These are phyloP conservation scores for Catharus minimus DNA, from an alignment of 2,113 vertebrate species.

Conservation along the genomic window DNA sequence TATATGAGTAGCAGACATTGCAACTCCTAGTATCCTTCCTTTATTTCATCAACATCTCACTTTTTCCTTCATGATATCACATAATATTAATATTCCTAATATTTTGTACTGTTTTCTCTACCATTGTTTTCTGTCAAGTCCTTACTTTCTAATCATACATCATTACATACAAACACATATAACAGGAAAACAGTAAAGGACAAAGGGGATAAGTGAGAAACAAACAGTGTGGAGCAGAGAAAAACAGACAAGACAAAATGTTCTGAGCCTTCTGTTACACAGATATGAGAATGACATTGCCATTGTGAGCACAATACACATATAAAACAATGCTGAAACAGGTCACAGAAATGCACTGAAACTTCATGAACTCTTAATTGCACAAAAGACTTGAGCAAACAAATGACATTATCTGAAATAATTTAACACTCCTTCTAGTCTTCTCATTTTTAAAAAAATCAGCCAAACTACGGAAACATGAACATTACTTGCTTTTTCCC, in stretches of 20 bases:
- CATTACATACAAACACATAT: neutral
- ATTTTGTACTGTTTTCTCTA: conserved; percentile 26
- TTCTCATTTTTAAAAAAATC: neutral
- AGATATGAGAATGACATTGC: neutral
- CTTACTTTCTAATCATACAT: neutral
- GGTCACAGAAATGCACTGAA: conserved; percentile 1
- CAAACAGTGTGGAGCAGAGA: neutral
- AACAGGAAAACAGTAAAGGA: conserved; percentile 4
- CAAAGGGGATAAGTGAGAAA: conserved; percentile 11
- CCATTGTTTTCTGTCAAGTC: neutral
- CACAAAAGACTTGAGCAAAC: neutral
- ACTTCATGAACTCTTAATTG: conserved; percentile 24
- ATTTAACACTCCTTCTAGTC: neutral
- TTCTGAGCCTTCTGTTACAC: neutral
- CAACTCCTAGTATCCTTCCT: neutral
- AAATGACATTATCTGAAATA: neutral
- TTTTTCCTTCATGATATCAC: neutral
- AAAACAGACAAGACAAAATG: neutral
- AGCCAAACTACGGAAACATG: neutral
- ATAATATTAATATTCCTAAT: neutral
- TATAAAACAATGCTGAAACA: neutral
- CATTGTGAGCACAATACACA: neutral
- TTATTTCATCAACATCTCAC: neutral
- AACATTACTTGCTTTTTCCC: neutral
- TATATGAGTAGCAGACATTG: neutral